Evolutionary conservation across 2,113 vertebrate genomes (phyloP).

Genomic region (Cacatua alba): DNA sequence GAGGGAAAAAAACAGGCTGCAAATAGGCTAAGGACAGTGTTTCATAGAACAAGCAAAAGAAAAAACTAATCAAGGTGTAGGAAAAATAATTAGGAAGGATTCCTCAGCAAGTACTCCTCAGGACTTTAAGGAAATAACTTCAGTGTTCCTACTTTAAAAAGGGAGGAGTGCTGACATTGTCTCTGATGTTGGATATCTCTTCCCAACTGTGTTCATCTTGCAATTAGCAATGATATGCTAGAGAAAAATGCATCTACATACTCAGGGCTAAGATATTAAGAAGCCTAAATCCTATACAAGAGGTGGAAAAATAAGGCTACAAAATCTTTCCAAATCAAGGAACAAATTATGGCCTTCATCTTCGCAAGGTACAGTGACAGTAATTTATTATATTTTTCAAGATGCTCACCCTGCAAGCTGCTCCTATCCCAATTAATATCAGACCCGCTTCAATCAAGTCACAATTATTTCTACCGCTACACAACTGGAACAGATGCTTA

Average conservation of each 20-base stretch:
- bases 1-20: too few relatives aligned
- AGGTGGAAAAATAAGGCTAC: slow-evolving; percentile 14
- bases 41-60: too few relatives aligned
- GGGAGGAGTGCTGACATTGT: not conserved
- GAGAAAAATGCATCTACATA: not conserved
- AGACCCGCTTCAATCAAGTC: not conserved
- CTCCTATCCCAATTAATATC: slow-evolving; percentile 31
- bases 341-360: slow-evolving; percentile 14
- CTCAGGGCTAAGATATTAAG: not conserved
- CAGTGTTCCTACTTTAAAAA: not conserved
- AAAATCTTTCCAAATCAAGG: slow-evolving; percentile 17
- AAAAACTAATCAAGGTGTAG: too few relatives aligned
- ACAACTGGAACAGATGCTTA: not conserved
- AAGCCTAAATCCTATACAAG: slow-evolving; percentile 2
- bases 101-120: not conserved
- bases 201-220: not conserved
- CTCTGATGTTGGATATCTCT: not conserved
- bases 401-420: not conserved
- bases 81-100: not conserved
- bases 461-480: not conserved
- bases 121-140: not conserved
- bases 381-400: slow-evolving; percentile 46
- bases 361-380: not conserved
- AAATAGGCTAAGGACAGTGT: not conserved
- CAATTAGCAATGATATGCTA: not conserved